Evolutionary conservation across 2,797 vertebrate species (phyloP).

Genomic region (Lateolabrax maculatus): DNA sequence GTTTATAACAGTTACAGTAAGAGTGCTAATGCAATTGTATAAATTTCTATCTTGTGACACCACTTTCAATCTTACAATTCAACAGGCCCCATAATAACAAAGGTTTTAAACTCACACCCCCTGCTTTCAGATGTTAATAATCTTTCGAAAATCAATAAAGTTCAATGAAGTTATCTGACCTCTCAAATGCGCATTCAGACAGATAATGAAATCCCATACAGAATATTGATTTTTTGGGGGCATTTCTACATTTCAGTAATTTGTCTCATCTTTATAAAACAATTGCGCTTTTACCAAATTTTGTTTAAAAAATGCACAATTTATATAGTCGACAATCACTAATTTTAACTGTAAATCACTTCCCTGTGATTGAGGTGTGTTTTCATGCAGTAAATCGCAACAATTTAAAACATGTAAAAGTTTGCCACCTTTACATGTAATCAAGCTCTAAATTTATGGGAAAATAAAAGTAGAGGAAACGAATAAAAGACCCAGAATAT

Average conservation of each 20-base stretch:
- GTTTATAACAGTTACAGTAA: not conserved
- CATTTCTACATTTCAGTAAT: constrained; percentile 84
- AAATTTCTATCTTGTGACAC: not conserved
- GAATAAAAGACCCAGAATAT: not conserved
- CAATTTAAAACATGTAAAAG: no score
- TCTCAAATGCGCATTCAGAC: constrained; percentile 89
- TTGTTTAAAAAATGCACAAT: not conserved
- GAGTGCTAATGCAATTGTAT: not conserved
- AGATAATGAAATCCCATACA: constrained; percentile 88
- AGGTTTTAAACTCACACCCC: constrained; percentile 83
- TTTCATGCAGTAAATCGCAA: not conserved
- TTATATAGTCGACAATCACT: constrained; percentile 73
- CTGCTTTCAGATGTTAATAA: constrained; percentile 90
- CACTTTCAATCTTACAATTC: constrained; percentile 6
- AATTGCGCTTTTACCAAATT: constrained; percentile 85
- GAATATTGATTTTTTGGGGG: constrained; percentile 91
- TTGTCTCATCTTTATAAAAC: constrained; percentile 83
- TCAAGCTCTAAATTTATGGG: not conserved
- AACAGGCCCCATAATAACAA: constrained; percentile 42
- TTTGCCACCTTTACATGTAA: not conserved
- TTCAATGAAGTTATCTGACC: constrained; percentile 89
- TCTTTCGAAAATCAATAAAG: constrained; percentile 87
- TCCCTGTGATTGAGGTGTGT: not conserved
- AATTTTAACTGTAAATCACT: constrained; percentile 1
- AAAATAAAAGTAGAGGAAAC: not conserved